Conservation (phyloP, 2,888 invertebrate species). For the Chrysolina americana region DNA sequence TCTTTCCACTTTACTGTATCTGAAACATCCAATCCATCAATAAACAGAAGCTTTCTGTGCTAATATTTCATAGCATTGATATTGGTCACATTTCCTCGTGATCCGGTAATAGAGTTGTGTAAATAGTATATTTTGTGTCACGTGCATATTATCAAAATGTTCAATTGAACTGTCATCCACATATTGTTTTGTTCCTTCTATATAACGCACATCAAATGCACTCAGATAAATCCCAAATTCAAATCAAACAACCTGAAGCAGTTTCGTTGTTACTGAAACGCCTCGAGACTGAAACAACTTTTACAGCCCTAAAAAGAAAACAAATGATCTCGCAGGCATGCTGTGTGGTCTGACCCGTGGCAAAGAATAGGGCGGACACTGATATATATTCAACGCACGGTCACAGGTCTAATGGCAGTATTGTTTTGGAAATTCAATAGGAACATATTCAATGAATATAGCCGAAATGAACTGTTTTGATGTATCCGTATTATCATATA, state of each 20-base stretch:
- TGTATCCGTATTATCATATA: slow-evolving; percentile 23
- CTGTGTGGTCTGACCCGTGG: slow-evolving; percentile 35
- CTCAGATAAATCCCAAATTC: slow-evolving; percentile 1
- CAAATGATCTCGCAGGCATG: slow-evolving; percentile 30
- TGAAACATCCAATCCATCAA: too few relatives aligned
- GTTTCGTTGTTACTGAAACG: slow-evolving; percentile 28
- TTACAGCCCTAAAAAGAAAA: slow-evolving; percentile 28
- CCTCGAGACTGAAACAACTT: slow-evolving; percentile 18
- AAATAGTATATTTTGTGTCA: too few relatives aligned
- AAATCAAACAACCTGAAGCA: slow-evolving; percentile 20
- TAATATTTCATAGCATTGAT: too few relatives aligned
- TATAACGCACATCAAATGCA: background rate
- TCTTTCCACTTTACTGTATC: too few relatives aligned
- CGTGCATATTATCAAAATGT: background rate
- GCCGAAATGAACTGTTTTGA: slow-evolving; percentile 31
- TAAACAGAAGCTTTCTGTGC: too few relatives aligned
- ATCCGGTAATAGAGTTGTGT: too few relatives aligned
- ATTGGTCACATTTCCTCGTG: too few relatives aligned
- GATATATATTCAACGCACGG: slow-evolving; percentile 38
- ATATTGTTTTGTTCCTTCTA: slow-evolving; percentile 6
- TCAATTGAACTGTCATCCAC: slow-evolving; percentile 10
- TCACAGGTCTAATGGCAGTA: slow-evolving; percentile 39
- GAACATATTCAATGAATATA: slow-evolving; percentile 37
- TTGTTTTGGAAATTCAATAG: slow-evolving; percentile 45
- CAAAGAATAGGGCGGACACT: slow-evolving; percentile 37